phyloP scores from a whole-genome alignment of 2,113 vertebrate genomes.

The Microcebus jonahi region DNA sequence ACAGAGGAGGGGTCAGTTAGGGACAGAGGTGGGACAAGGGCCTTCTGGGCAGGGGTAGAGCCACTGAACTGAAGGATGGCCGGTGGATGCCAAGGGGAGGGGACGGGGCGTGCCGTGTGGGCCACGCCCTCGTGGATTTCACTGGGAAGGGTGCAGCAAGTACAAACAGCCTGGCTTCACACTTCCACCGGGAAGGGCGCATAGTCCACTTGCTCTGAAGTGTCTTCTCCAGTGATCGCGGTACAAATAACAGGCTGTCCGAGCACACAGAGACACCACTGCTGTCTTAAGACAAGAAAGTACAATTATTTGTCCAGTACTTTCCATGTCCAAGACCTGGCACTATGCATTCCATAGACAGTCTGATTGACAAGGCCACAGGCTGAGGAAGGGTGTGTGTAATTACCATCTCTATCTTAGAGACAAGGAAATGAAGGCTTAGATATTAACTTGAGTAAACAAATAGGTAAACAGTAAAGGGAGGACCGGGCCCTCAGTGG shows the following conservation, averaged over 20 bases:
- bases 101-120: not conserved
- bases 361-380: not conserved
- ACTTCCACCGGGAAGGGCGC: not conserved
- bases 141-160: not conserved
- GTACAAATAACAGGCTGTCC: not conserved
- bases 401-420: not conserved
- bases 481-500: not conserved
- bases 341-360: not conserved
- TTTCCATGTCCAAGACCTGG: not conserved
- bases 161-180: not conserved
- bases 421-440: not conserved
- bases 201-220: not conserved
- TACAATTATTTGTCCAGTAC: not conserved
- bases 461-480: not conserved
- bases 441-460: not conserved
- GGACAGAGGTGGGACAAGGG: not conserved
- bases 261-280: not conserved
- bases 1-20: not conserved
- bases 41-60: not conserved
- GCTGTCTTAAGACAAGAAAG: not conserved
- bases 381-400: not conserved
- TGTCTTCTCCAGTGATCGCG: not conserved
- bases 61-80: not conserved
- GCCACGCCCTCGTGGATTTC: not conserved
- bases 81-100: not conserved